Conservation (phyloP, 2,113 vertebrate genomes). For the Onychostoma macrolepis region DNA sequence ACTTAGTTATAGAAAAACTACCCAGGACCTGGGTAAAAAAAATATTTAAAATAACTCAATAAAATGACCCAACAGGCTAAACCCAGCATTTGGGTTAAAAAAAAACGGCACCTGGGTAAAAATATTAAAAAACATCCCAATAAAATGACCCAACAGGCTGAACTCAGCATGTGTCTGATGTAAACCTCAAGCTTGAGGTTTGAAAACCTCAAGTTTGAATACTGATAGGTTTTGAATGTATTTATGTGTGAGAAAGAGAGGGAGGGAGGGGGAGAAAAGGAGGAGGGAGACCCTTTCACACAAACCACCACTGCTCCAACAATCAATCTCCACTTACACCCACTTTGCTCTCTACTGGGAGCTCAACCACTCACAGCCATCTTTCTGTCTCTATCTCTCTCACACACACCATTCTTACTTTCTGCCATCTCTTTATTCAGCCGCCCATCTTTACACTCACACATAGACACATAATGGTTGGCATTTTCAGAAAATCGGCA, state of each 20-base stretch:
- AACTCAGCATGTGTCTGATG: background rate
- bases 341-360: slow-evolving; percentile 24
- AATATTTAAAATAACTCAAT: no score
- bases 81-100: background rate
- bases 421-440: background rate
- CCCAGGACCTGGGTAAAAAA: no score
- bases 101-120: no score
- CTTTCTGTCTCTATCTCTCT: slow-evolving; percentile 18
- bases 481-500: slow-evolving; percentile 25
- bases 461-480: slow-evolving; percentile 25
- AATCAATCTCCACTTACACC: slow-evolving; percentile 41
- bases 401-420: slow-evolving; percentile 10
- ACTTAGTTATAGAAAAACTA: no score
- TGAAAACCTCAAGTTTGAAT: no score
- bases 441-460: background rate
- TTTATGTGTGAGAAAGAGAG: background rate
- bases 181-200: background rate
- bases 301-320: slow-evolving; percentile 19
- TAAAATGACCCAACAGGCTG: no score
- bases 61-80: no score
- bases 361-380: slow-evolving; percentile 29
- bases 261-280: slow-evolving; percentile 45
- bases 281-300: background rate
- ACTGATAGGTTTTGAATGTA: background rate
- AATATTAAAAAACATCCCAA: no score